phyloP scores from a whole-genome alignment of 1,140 invertebrate species.

The Adoxophyes honmai region DNA sequence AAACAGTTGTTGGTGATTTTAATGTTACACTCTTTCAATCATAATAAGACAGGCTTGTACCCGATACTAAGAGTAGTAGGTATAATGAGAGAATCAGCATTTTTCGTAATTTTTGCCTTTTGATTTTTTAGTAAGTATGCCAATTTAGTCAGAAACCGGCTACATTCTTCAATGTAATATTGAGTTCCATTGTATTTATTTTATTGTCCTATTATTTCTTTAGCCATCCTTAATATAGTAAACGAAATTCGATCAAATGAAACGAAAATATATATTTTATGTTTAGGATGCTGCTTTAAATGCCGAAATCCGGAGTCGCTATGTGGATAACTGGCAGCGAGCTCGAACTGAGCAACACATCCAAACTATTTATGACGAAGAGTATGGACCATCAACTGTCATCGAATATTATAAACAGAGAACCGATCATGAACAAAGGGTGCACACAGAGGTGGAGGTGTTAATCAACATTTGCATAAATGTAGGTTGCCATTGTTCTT shows the following conservation, averaged over 20 bases:
- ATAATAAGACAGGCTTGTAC: too few species aligned
- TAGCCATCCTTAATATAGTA: too few species aligned
- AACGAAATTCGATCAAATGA: neutral
- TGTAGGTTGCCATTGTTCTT: constrained; percentile 28
- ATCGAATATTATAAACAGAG: constrained; percentile 50
- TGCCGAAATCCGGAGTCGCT: constrained; percentile 44
- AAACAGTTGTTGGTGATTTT: too few species aligned
- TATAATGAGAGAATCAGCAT: too few species aligned
- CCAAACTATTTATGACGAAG: constrained; percentile 36
- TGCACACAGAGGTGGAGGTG: constrained; percentile 55
- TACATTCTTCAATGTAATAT: too few species aligned
- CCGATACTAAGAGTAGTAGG: too few species aligned
- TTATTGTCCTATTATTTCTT: too few species aligned
- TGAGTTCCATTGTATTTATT: too few species aligned
- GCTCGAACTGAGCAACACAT: constrained; percentile 54
- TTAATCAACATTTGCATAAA: constrained; percentile 54
- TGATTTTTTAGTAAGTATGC: too few species aligned
- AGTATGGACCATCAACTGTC: constrained; percentile 25
- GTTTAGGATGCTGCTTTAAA: constrained; percentile 46
- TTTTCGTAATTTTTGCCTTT: too few species aligned
- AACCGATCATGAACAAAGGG: constrained; percentile 47
- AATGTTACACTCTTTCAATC: too few species aligned
- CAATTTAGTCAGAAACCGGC: too few species aligned
- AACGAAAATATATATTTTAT: neutral
- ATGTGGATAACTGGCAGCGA: constrained; percentile 48